These are phyloP conservation scores for Stegana nigrithorax DNA, from an alignment of 2,888 invertebrate species.

Conservation along the genomic window DNA sequence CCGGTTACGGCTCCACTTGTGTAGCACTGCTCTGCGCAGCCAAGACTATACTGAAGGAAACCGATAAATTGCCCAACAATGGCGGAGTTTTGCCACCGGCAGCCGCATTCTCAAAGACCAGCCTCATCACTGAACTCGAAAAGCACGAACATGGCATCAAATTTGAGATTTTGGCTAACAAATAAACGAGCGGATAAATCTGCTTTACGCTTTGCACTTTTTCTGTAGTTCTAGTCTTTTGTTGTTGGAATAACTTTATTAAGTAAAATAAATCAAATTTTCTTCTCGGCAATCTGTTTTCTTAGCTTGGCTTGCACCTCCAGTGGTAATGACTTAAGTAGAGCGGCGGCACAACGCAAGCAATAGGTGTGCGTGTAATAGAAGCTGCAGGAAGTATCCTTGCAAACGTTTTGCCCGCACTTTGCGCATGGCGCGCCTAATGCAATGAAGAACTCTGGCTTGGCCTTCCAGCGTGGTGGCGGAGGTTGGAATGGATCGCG, in stretches of 20 bases:
- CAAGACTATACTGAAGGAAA: constrained; percentile 80
- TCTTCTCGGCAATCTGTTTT: constrained; percentile 51
- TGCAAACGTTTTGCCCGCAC: constrained; percentile 80
- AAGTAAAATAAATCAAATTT: neutral
- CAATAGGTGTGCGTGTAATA: constrained; percentile 84
- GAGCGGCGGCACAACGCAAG: constrained; percentile 74
- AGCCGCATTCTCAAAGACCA: constrained; percentile 85
- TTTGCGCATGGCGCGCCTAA: constrained; percentile 80
- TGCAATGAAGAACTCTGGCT: constrained; percentile 78
- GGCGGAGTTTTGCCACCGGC: constrained; percentile 91
- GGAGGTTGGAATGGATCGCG: constrained; percentile 86
- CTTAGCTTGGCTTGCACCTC: constrained; percentile 76
- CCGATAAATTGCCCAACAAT: constrained; percentile 81
- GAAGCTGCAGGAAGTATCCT: constrained; percentile 80
- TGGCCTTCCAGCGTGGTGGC: constrained; percentile 68
- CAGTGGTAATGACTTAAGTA: constrained; percentile 75
- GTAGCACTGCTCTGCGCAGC: constrained; percentile 80
- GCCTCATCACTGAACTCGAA: constrained; percentile 78
- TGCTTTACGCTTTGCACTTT: too few species aligned
- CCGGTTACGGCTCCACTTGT: constrained; percentile 86
- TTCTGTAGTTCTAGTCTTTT: too few species aligned
- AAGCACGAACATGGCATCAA: constrained; percentile 75
- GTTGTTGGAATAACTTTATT: neutral
- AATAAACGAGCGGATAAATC: constrained; percentile 39
- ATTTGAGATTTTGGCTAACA: constrained; percentile 73